phyloP scores from a whole-genome alignment of 1,140 invertebrate species.

The Aphelinus atriplicis region DNA sequence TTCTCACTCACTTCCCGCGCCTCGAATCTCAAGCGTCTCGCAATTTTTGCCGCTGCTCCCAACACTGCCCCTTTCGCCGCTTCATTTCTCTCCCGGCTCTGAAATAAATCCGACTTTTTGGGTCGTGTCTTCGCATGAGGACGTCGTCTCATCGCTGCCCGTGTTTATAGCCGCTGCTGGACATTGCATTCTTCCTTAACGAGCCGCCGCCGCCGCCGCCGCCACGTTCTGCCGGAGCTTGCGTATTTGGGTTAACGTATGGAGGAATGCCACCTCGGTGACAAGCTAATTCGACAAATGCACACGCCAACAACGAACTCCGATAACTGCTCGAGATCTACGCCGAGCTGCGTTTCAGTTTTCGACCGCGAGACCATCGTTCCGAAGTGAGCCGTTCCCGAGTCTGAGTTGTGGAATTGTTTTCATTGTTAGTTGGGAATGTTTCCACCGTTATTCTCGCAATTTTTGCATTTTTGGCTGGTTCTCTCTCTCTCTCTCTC shows the following conservation, averaged over 20 bases:
- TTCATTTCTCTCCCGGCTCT: background rate
- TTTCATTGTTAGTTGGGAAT: no score
- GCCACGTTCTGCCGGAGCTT: constrained; percentile 3
- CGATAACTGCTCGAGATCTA: background rate
- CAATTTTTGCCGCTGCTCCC: no score
- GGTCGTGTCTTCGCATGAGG: constrained; percentile 24
- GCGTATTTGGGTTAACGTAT: constrained; percentile 61
- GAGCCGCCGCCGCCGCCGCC: constrained; percentile 47
- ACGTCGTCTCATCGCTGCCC: constrained; percentile 31
- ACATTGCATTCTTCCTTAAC: constrained; percentile 57
- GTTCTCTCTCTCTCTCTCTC: no score
- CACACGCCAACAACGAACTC: no score
- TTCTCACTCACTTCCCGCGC: no score
- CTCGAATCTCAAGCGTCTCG: no score
- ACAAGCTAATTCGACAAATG: constrained; percentile 51
- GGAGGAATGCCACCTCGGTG: constrained; percentile 56
- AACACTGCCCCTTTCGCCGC: background rate
- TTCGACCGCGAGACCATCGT: no score
- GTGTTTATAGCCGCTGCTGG: background rate
- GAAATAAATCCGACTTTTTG: constrained; percentile 33
- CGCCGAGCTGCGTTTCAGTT: no score
- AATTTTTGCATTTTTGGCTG: no score
- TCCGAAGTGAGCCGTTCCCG: no score
- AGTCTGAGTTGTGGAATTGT: no score
- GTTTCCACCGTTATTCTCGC: no score